Evolutionary conservation across 64 coral and sea anemone genomes (phyloP).

Genomic region (Montipora cactus): DNA sequence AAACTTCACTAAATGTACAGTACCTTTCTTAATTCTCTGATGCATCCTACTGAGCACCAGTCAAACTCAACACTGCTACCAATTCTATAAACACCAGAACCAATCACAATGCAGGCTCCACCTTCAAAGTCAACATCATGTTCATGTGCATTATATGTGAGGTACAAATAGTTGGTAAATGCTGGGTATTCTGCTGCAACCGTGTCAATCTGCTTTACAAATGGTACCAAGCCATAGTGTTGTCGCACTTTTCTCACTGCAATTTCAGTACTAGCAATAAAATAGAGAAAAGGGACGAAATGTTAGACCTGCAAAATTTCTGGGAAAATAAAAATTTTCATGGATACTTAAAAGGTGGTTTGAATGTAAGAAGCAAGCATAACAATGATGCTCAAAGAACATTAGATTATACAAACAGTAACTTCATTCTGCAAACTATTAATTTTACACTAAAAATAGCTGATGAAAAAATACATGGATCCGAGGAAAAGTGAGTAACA

Average conservation of each 20-base stretch:
- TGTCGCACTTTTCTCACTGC: constrained; percentile 84
- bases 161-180: constrained; percentile 95
- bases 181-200: constrained; percentile 98
- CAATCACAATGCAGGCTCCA: constrained; percentile 92
- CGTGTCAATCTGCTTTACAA: constrained; percentile 96
- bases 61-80: constrained; percentile 99
- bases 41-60: constrained; percentile 98
- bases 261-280: constrained; percentile 84
- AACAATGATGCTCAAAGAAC: too few species aligned
- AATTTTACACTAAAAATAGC: too few species aligned
- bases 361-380: too few species aligned
- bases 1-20: not conserved
- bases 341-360: too few species aligned
- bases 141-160: constrained; percentile 92
- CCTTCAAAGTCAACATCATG: constrained; percentile 85
- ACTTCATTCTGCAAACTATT: too few species aligned
- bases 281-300: not conserved
- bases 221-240: constrained; percentile 73
- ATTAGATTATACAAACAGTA: too few species aligned
- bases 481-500: too few species aligned
- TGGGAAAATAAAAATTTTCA: too few species aligned
- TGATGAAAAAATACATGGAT: too few species aligned
- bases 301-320: too few species aligned
- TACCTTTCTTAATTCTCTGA: constrained; percentile 92
- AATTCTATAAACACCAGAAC: constrained; percentile 98